These are phyloP conservation scores for Corythornis madagascariensis DNA, from an alignment of 2,113 vertebrate species.

Conservation along the genomic window DNA sequence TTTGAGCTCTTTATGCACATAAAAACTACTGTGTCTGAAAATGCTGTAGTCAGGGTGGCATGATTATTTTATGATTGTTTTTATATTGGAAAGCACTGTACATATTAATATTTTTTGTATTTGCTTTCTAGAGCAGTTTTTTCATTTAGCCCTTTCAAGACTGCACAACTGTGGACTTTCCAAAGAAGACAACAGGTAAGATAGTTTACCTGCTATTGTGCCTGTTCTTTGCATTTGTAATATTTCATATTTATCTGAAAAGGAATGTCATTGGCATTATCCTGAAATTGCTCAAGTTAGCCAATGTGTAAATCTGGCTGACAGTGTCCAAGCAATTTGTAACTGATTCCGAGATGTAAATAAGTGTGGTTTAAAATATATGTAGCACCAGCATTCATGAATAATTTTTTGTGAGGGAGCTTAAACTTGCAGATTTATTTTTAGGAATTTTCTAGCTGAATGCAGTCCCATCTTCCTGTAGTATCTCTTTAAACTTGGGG, in stretches of 20 bases:
- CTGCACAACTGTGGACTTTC: conserved; percentile 72
- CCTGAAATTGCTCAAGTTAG: background rate
- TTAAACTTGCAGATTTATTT: background rate
- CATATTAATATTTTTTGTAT: background rate
- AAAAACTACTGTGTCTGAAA: background rate
- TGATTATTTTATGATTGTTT: background rate
- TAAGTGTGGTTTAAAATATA: background rate
- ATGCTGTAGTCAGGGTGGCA: background rate
- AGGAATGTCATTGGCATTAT: background rate
- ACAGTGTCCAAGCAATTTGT: background rate
- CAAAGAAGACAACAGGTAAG: conserved; percentile 69
- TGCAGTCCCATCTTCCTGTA: background rate
- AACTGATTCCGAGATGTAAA: background rate
- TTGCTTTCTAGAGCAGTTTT: conserved; percentile 72
- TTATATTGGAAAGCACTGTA: background rate
- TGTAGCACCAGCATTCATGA: background rate
- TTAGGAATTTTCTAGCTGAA: background rate
- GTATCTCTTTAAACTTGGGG: background rate
- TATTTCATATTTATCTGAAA: background rate
- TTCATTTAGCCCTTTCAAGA: conserved; percentile 74
- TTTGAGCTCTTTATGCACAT: background rate
- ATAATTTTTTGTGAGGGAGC: background rate
- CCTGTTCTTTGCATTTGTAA: background rate
- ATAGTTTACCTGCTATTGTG: conserved; percentile 18
- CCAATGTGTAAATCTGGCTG: background rate